Evolutionary conservation across 2,797 vertebrate species (phyloP).

Genomic region (Pteropus rufus): DNA sequence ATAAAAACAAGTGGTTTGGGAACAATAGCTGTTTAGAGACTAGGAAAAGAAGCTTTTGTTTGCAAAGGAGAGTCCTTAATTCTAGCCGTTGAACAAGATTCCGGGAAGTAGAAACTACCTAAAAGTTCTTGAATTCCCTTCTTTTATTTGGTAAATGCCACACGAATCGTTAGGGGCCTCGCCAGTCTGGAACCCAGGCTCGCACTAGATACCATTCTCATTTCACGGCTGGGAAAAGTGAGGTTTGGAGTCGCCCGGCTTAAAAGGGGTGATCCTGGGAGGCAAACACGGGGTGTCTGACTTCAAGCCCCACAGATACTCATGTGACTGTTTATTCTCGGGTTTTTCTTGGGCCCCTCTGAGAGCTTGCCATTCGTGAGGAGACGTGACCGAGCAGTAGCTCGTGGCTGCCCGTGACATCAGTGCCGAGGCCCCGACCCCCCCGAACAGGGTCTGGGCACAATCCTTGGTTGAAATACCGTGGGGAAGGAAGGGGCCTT

Average conservation of each 20-base stretch:
- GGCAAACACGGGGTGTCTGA: background rate
- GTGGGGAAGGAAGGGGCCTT: background rate
- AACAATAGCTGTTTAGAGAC: background rate
- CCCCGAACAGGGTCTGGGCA: background rate
- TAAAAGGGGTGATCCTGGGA: background rate
- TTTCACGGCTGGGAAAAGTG: background rate
- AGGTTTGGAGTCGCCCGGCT: background rate
- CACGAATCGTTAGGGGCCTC: background rate
- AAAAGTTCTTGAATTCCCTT: background rate
- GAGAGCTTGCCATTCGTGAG: background rate
- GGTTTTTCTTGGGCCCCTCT: background rate
- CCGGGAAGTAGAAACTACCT: background rate
- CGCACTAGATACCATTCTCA: background rate
- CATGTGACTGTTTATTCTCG: background rate
- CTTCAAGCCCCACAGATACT: background rate
- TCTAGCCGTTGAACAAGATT: background rate
- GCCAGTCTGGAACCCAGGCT: background rate
- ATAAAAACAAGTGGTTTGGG: background rate
- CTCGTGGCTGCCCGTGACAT: background rate
- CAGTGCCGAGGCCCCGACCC: fast-evolving
- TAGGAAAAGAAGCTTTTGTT: background rate
- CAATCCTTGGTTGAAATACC: background rate
- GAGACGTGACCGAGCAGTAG: background rate
- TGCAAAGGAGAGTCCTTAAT: slow-evolving; percentile 27
- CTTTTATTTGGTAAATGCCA: background rate